Conservation (phyloP, 2,113 vertebrate genomes). For the Pteruthius melanotis region DNA sequence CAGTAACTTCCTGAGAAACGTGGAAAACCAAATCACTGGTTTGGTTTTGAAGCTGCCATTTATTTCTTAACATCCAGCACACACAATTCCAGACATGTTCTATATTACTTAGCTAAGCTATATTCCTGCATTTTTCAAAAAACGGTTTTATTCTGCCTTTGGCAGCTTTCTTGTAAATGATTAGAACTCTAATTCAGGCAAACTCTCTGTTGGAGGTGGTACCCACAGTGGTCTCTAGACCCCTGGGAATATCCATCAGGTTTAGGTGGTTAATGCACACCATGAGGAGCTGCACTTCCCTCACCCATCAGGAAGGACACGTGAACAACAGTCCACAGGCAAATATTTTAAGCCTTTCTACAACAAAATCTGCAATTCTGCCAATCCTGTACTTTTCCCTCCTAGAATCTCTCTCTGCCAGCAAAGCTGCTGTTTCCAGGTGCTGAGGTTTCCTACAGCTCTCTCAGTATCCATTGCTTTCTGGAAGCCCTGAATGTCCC, state of each 20-base stretch:
- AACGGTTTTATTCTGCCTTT: neutral
- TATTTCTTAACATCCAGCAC: neutral
- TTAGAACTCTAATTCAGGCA: neutral
- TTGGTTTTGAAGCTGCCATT: neutral
- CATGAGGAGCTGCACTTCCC: neutral
- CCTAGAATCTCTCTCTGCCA: neutral
- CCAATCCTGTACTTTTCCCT: neutral
- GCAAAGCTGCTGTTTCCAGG: neutral
- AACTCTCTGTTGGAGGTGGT: neutral
- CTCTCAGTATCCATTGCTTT: neutral
- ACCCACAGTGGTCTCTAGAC: neutral
- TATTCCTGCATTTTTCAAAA: neutral
- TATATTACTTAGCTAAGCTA: neutral
- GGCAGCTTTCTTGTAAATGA: neutral
- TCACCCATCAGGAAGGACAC: neutral
- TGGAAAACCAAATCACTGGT: neutral
- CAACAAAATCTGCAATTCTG: neutral
- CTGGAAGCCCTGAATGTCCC: neutral
- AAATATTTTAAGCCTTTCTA: neutral
- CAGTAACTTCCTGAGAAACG: constrained; percentile 10
- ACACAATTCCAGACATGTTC: neutral
- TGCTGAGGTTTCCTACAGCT: neutral
- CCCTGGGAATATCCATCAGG: neutral
- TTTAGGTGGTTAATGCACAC: neutral
- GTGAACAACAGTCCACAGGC: neutral